Evolutionary conservation across 53 echinoderm and acorn worm genomes (phyloP), one percentile per base, ranked within the genome.

Genomic region (Crossaster papposus): DNA sequence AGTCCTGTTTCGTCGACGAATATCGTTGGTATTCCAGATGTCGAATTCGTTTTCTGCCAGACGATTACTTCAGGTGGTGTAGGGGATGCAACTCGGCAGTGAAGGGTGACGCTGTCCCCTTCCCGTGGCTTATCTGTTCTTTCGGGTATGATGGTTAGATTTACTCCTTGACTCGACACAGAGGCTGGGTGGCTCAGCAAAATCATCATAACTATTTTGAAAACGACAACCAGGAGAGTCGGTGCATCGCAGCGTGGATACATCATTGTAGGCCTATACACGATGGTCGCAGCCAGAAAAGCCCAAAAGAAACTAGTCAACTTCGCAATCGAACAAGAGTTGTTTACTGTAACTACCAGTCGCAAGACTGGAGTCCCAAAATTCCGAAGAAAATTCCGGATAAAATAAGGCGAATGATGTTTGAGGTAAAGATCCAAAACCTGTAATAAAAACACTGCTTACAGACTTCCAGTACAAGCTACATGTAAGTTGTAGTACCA

Each of bases 41-140:
- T 36, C 50, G 6, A 15, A 65, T 30, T 85, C 34, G 0, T 70
- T n/a, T n/a, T 55, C 34, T 10, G 0, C 74, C 74, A 76, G 12
- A 14, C 36, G 14, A 86, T 64, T 11, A 0, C 36, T 35, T 58
- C 77, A 1, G 30, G 0, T 34, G 2, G 28, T 1, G 58, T 34
- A 34, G 33, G 15, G 10, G 63, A 65, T 37, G 38, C 3, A 22
- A 77, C 10, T 28, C 24, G 22, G 64, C 86, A 86, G 0, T 77
- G 38, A 29, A 86, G 28, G 23, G 86, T 86, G 15, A 86, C 86
- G 22, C 55, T 76, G 86, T 86, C 86, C 4, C 86, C 86, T 30
- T 33, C 58, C 6, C 86, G 54, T 34, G 77, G 86, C 38, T 63
- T 23, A n/a, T 36, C 63, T 4, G 86, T 86, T 10, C 4, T 23